Conservation (phyloP, 2,888 invertebrate genomes). For the Drepana falcataria region DNA sequence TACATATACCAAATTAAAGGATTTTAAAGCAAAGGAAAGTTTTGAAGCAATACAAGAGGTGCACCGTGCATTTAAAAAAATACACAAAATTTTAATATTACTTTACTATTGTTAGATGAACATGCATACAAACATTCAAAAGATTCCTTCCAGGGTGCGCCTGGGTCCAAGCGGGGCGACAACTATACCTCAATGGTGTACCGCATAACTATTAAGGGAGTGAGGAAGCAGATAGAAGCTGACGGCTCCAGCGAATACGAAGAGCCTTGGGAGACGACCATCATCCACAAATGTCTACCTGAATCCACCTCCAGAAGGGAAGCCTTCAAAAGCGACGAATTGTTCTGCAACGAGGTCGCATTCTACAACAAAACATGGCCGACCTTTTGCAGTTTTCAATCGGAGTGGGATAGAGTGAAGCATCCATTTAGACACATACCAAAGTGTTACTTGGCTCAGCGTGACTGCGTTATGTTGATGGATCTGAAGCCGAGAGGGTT, state of each 20-base stretch:
- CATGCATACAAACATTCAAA: no score
- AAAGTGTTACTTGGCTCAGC: constrained; percentile 79
- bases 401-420: constrained; percentile 51
- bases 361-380: constrained; percentile 86
- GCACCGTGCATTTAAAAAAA: no score
- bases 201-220: constrained; percentile 80
- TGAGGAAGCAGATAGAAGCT: constrained; percentile 38
- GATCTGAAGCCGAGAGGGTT: constrained; percentile 80
- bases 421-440: constrained; percentile 78
- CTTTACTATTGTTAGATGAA: constrained; percentile 1
- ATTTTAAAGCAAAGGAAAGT: no score
- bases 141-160: constrained; percentile 71
- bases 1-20: no score
- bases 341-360: constrained; percentile 85
- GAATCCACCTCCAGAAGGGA: constrained; percentile 81
- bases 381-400: constrained; percentile 79
- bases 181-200: constrained; percentile 87
- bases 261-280: constrained; percentile 80
- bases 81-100: neutral
- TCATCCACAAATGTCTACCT: constrained; percentile 85
- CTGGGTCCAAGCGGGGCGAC: constrained; percentile 85
- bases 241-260: constrained; percentile 46
- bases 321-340: constrained; percentile 83
- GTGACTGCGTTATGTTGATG: constrained; percentile 78
- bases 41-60: no score